Evolutionary conservation across 2,113 vertebrate genomes (phyloP).

Genomic region (Thomomys bottae): DNA sequence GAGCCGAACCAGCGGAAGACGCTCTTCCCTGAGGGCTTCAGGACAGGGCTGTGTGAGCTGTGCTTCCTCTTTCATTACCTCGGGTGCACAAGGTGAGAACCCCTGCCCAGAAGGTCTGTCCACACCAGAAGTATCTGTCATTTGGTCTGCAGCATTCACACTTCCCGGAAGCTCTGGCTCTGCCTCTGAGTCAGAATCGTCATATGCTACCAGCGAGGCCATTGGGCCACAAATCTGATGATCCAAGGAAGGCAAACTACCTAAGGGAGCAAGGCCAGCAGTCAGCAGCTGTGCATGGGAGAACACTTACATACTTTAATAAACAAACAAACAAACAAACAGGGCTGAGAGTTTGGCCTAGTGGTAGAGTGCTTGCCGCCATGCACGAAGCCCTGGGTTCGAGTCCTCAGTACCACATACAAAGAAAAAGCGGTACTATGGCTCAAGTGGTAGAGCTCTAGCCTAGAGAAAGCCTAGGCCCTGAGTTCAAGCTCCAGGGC

Average conservation of each 20-base stretch:
- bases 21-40: neutral
- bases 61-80: accelerated
- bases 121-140: neutral
- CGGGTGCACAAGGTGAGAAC: constrained; percentile 29
- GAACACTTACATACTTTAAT: accelerated
- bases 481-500: too few species aligned
- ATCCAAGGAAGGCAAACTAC: neutral
- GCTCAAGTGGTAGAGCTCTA: too few species aligned
- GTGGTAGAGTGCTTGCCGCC: too few species aligned
- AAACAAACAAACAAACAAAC: too few species aligned
- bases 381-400: too few species aligned
- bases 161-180: constrained; percentile 77
- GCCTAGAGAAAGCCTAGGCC: too few species aligned
- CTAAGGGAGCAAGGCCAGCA: neutral
- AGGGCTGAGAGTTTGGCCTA: too few species aligned
- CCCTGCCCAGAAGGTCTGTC: neutral
- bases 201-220: constrained; percentile 94
- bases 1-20: constrained; percentile 7
- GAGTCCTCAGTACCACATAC: too few species aligned
- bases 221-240: constrained; percentile 74
- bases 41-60: neutral
- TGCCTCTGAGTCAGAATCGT: constrained; percentile 91
- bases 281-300: neutral
- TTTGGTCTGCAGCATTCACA: neutral
- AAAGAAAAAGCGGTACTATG: too few species aligned